These are phyloP conservation scores for Progne subis DNA, from an alignment of 2,113 vertebrate genomes.

Conservation along the genomic window DNA sequence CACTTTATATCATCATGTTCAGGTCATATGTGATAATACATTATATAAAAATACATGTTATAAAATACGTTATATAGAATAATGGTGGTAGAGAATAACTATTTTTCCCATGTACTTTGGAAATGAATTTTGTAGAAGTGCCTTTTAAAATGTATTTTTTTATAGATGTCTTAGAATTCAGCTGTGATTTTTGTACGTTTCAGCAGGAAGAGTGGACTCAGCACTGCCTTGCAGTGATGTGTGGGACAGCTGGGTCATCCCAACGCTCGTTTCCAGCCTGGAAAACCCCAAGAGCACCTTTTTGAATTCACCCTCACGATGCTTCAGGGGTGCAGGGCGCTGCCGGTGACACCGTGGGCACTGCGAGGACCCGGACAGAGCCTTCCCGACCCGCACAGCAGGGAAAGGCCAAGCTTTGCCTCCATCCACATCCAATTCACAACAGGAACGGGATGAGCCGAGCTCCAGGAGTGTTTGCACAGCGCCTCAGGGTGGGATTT, in stretches of 20 bases:
- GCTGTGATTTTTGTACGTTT: neutral
- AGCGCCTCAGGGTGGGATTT: neutral
- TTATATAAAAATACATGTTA: neutral
- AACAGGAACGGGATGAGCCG: accelerated
- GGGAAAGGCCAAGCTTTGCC: neutral
- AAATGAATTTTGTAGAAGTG: neutral
- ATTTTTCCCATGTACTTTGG: accelerated
- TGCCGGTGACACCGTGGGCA: neutral
- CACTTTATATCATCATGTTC: no score
- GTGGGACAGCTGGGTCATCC: neutral
- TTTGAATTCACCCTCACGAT: accelerated
- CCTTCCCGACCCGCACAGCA: accelerated
- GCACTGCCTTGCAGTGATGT: neutral
- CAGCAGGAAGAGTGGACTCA: neutral
- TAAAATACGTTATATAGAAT: no score
- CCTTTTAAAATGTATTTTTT: neutral
- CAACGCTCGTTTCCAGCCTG: neutral
- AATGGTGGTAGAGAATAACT: no score
- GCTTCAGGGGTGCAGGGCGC: accelerated
- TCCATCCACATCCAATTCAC: neutral
- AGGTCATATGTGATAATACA: no score
- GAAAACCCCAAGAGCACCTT: neutral
- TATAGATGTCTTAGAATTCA: neutral
- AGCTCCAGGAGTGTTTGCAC: neutral
- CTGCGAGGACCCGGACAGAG: neutral